Conservation (phyloP, 2,113 vertebrate species). For the Taurulus bubalis region DNA sequence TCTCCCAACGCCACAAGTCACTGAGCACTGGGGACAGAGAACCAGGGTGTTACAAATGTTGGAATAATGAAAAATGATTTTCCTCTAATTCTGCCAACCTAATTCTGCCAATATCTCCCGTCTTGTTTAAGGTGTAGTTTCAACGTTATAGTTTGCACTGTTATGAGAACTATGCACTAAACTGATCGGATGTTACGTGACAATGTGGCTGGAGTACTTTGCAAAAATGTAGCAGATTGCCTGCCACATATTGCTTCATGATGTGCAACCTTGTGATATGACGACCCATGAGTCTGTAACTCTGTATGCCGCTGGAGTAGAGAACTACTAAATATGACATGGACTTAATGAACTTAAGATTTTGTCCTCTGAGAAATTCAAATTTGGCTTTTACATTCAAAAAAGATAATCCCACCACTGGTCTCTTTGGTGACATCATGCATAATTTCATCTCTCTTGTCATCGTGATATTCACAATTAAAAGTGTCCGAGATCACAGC, state of each 20-base stretch:
- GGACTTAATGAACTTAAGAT: conserved; percentile 19
- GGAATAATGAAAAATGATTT: background rate
- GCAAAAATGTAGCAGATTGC: background rate
- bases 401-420: background rate
- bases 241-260: conserved; percentile 20
- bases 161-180: background rate
- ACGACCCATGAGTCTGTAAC: conserved; percentile 5
- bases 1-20: conserved; percentile 88
- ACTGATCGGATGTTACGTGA: background rate
- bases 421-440: background rate
- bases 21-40: conserved; percentile 89
- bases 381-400: conserved; percentile 3
- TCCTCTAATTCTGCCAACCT: background rate
- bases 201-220: background rate
- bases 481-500: conserved; percentile 24
- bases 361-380: conserved; percentile 8
- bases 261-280: conserved; percentile 8
- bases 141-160: background rate
- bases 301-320: background rate
- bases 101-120: no score
- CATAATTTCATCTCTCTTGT: background rate
- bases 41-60: background rate
- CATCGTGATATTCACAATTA: background rate
- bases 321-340: conserved; percentile 34
- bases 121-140: background rate